phyloP scores from a whole-genome alignment of 2,888 invertebrate species.

The Rhopalosiphum nymphaeae region DNA sequence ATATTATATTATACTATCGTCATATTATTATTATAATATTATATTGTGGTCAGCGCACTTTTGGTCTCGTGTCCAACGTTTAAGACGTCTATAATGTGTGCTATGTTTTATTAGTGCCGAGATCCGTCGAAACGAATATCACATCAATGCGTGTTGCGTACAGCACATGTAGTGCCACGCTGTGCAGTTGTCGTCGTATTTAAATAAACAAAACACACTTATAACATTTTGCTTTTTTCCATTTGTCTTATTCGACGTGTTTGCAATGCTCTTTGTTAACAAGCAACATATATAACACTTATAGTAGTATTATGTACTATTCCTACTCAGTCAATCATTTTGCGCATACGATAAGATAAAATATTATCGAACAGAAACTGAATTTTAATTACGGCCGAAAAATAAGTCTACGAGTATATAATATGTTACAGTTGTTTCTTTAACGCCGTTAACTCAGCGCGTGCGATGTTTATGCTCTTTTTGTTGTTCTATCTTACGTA shows the following conservation, averaged over 20 bases:
- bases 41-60: not conserved
- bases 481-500: not conserved
- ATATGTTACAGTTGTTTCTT: not conserved
- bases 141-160: not conserved
- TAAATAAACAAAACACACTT: not conserved
- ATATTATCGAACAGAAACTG: not conserved
- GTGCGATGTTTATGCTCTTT: not conserved
- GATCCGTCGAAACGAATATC: conserved; percentile 2
- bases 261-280: not conserved
- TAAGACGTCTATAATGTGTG: not conserved
- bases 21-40: conserved; percentile 16
- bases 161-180: too few species aligned
- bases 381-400: not conserved
- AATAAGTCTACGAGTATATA: not conserved
- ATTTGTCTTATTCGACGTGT: not conserved
- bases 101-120: not conserved
- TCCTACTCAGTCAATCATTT: not conserved
- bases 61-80: not conserved
- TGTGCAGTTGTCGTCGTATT: not conserved
- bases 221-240: not conserved
- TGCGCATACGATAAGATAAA: not conserved
- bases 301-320: not conserved
- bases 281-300: not conserved
- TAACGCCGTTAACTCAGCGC: not conserved
- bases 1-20: not conserved